Percentiles rank a stretch among this genome's conserved stretches.
phyloP scores from a whole-genome alignment of 23 tunicate species.

The Styela plicata region DNA sequence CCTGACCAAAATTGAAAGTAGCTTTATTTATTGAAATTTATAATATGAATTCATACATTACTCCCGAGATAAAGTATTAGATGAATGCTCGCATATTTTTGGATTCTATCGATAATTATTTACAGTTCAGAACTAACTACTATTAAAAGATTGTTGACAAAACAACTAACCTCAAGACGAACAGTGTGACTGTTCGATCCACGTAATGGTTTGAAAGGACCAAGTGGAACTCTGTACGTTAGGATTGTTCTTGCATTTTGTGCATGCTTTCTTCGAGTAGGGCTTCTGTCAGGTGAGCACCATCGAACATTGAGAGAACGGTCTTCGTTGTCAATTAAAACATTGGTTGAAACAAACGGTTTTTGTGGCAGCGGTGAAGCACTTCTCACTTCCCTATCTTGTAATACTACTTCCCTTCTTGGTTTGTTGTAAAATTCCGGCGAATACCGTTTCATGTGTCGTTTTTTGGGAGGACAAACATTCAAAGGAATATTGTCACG shows the following conservation, averaged over 20 bases:
- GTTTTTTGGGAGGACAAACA: slow-evolving; percentile 24
- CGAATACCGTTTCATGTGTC: slow-evolving; percentile 23
- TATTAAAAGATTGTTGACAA: too few species aligned
- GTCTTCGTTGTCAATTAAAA: slow-evolving; percentile 5
- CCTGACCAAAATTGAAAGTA: too few species aligned
- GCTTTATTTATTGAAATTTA: too few species aligned
- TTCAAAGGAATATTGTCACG: background rate
- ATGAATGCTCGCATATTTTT: too few species aligned
- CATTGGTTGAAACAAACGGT: slow-evolving; percentile 31
- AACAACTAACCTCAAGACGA: slow-evolving; percentile 16
- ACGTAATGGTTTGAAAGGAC: background rate
- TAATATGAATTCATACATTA: too few species aligned
- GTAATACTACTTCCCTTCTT: background rate
- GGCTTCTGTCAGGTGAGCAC: slow-evolving; percentile 26
- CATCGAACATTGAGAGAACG: slow-evolving; percentile 18
- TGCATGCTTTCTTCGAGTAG: background rate
- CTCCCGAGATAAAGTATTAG: too few species aligned
- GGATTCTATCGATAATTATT: too few species aligned
- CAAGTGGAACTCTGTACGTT: slow-evolving; percentile 1
- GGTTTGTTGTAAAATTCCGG: slow-evolving; percentile 15
- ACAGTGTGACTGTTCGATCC: slow-evolving; percentile 24
- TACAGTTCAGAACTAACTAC: too few species aligned
- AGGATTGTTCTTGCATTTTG: background rate
- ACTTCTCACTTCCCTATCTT: slow-evolving; percentile 20
- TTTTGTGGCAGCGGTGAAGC: slow-evolving; percentile 13